These are phyloP conservation scores for Anas flavirostris DNA, from an alignment of 2,797 vertebrate genomes.

Conservation along the genomic window DNA sequence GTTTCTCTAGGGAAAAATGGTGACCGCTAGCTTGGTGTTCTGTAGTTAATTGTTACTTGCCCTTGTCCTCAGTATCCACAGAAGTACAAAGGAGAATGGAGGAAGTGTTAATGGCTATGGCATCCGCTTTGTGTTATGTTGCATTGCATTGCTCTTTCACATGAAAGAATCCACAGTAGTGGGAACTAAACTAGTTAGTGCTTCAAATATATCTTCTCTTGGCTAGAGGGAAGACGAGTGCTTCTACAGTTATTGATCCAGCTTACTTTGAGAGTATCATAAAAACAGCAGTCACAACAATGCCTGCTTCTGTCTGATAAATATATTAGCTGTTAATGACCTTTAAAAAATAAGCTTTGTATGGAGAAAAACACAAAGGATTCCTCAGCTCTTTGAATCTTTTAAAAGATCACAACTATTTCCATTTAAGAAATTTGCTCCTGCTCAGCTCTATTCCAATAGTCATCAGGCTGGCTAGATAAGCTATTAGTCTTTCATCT, in stretches of 20 bases:
- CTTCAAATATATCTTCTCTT: not conserved
- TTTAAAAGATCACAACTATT: not conserved
- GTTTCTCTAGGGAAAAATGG: not conserved
- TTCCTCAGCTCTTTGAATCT: not conserved
- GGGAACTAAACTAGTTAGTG: not conserved
- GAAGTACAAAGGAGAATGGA: not conserved
- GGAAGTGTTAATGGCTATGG: not conserved
- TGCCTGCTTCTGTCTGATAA: not conserved
- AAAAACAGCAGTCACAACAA: not conserved
- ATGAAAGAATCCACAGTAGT: not conserved
- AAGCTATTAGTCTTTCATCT: conserved; percentile 53
- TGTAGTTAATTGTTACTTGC: not conserved
- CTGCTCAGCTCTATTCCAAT: not conserved
- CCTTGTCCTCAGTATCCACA: not conserved
- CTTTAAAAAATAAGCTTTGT: not conserved
- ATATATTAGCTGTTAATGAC: not conserved
- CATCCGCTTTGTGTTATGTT: not conserved
- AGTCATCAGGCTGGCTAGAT: not conserved
- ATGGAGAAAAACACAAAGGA: not conserved
- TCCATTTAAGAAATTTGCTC: not conserved
- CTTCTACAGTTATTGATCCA: not conserved
- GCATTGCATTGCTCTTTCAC: not conserved
- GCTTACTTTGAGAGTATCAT: not conserved
- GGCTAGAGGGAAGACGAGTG: not conserved
- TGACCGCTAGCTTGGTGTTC: not conserved